phyloP scores from a whole-genome alignment of 2,113 vertebrate genomes.

The Ellobius talpinus region DNA sequence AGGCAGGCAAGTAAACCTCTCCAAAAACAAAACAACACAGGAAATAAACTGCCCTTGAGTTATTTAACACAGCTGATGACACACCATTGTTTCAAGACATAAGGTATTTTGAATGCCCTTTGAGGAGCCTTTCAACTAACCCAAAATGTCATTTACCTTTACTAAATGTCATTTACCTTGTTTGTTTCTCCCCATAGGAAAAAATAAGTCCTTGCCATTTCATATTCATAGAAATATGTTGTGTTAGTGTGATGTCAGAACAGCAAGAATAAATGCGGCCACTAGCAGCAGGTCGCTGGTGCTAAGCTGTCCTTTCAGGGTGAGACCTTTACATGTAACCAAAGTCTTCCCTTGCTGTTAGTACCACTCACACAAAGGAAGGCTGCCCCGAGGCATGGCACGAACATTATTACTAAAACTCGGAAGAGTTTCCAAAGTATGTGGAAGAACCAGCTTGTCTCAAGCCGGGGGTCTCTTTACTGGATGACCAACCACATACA shows the following conservation, averaged over 20 bases:
- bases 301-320: background rate
- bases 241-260: background rate
- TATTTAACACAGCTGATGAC: background rate
- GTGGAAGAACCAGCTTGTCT: background rate
- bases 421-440: background rate
- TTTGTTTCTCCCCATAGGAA: conserved; percentile 22
- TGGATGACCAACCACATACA: background rate
- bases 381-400: background rate
- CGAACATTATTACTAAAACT: background rate
- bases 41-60: background rate
- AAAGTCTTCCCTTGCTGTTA: background rate
- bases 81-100: background rate
- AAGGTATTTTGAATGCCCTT: background rate
- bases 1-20: background rate
- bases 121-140: background rate
- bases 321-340: background rate
- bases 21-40: background rate
- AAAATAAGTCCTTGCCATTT: background rate
- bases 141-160: background rate
- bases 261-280: background rate
- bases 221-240: background rate
- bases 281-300: background rate
- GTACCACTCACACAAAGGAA: background rate
- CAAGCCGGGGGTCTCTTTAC: background rate
- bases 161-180: background rate